These are phyloP conservation scores for Botrylloides violaceus DNA, from an alignment of 23 tunicate genomes.

Conservation along the genomic window DNA sequence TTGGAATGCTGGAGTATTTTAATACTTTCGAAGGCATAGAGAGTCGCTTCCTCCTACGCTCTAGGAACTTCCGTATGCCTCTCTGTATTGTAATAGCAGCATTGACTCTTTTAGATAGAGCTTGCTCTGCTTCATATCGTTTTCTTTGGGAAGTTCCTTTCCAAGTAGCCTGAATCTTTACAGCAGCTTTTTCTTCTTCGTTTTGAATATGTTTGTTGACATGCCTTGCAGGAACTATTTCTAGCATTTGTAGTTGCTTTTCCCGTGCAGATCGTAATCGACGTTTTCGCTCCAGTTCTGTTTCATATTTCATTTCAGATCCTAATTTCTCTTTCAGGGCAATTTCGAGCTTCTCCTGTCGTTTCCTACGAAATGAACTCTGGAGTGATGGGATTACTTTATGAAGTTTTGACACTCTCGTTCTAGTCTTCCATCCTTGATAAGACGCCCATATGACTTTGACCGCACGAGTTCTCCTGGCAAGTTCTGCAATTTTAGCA, in stretches of 20 bases:
- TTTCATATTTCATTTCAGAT: slow-evolving; percentile 8
- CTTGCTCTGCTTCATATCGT: slow-evolving; percentile 14
- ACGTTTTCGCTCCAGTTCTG: slow-evolving; percentile 28
- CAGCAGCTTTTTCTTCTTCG: slow-evolving; percentile 54
- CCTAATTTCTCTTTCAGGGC: slow-evolving; percentile 23
- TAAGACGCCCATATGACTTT: slow-evolving; percentile 59
- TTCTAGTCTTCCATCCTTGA: slow-evolving; percentile 72
- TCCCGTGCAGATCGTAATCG: slow-evolving; percentile 45
- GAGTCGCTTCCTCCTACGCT: neutral
- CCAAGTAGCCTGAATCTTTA: slow-evolving; percentile 55
- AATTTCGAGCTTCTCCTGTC: slow-evolving; percentile 20
- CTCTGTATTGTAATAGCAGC: slow-evolving; percentile 60
- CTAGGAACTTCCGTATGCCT: slow-evolving; percentile 23
- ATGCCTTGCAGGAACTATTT: slow-evolving; percentile 63
- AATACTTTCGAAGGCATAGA: neutral
- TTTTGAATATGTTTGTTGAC: slow-evolving; percentile 35
- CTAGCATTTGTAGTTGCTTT: slow-evolving; percentile 41
- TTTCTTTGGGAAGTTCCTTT: slow-evolving; percentile 45
- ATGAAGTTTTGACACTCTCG: slow-evolving; percentile 39
- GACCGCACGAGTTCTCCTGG: slow-evolving; percentile 50
- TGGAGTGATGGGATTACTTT: slow-evolving; percentile 48
- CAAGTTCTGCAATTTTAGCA: slow-evolving; percentile 28
- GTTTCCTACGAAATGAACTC: slow-evolving; percentile 43
- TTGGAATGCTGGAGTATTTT: neutral
- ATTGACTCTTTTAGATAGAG: neutral